Evolutionary conservation across 1,140 invertebrate genomes (phyloP).

Genomic region (Phymorhynchus buccinoides): DNA sequence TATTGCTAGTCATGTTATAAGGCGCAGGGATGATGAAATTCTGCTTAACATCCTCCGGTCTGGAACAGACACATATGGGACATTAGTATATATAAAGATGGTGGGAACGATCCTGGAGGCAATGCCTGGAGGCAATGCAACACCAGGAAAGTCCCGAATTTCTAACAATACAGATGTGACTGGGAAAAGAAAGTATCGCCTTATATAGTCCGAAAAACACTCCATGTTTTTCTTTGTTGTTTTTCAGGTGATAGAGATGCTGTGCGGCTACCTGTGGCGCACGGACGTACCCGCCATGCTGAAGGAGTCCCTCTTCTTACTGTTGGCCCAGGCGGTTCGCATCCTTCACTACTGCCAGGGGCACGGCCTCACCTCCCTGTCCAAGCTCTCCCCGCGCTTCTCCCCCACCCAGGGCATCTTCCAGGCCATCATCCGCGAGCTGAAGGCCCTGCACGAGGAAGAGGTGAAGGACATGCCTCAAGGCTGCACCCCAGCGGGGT

Average conservation of each 20-base stretch:
- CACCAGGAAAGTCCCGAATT: too few relatives aligned
- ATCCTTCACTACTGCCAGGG: conserved; percentile 60
- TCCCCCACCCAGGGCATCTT: conserved; percentile 64
- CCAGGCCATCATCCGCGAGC: conserved; percentile 64
- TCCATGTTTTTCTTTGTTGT: conserved; percentile 57
- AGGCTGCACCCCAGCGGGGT: conserved; percentile 50
- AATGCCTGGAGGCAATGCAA: too few relatives aligned
- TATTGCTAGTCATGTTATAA: too few relatives aligned
- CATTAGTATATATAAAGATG: too few relatives aligned
- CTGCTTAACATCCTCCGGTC: too few relatives aligned
- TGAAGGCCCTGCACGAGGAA: conserved; percentile 70
- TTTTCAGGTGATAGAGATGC: conserved; percentile 65
- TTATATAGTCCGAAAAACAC: too few relatives aligned
- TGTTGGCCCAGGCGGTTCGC: conserved; percentile 69
- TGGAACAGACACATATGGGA: too few relatives aligned
- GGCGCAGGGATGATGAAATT: too few relatives aligned
- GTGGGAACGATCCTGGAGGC: too few relatives aligned
- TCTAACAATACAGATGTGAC: too few relatives aligned
- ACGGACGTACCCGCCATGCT: conserved; percentile 68
- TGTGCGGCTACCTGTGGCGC: conserved; percentile 68
- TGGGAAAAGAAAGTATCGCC: too few relatives aligned
- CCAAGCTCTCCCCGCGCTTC: conserved; percentile 57
- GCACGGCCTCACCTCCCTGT: conserved; percentile 51
- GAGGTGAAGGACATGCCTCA: conserved; percentile 58
- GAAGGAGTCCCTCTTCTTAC: conserved; percentile 71